Conservation (phyloP, 2,888 invertebrate species). For the Alitta virens region DNA sequence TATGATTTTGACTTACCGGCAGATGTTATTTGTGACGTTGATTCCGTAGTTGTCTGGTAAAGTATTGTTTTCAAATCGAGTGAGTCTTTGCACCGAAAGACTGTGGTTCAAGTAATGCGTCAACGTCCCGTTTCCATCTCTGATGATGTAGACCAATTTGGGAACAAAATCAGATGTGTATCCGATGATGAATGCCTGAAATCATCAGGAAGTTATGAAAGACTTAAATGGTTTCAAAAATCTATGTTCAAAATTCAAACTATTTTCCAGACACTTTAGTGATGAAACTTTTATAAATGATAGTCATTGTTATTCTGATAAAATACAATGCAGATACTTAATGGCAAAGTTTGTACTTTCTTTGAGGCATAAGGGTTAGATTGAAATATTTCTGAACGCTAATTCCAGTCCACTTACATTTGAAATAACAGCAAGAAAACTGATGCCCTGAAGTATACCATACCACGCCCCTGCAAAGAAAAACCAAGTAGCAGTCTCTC, state of each 20-base stretch:
- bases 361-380: too few relatives aligned
- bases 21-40: not conserved
- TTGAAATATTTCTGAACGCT: too few relatives aligned
- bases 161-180: constrained; percentile 98
- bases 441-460: constrained; percentile 85
- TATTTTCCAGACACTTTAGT: too few relatives aligned
- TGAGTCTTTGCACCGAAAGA: constrained; percentile 32
- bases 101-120: too few relatives aligned
- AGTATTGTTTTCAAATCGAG: not conserved
- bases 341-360: too few relatives aligned
- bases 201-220: too few relatives aligned
- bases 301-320: too few relatives aligned
- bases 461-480: constrained; percentile 74
- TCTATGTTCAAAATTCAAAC: too few relatives aligned
- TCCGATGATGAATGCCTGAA: constrained; percentile 92
- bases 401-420: constrained; percentile 73
- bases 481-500: not conserved
- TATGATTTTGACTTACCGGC: not conserved
- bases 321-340: too few relatives aligned
- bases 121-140: not conserved
- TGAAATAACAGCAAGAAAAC: constrained; percentile 87
- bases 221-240: too few relatives aligned
- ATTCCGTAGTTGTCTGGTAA: not conserved
- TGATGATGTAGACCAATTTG: constrained; percentile 74
- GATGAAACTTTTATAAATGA: too few relatives aligned